Base-by-base conservation (phyloP, 2,888 invertebrate genomes). In the Troides aeacus region DNA sequence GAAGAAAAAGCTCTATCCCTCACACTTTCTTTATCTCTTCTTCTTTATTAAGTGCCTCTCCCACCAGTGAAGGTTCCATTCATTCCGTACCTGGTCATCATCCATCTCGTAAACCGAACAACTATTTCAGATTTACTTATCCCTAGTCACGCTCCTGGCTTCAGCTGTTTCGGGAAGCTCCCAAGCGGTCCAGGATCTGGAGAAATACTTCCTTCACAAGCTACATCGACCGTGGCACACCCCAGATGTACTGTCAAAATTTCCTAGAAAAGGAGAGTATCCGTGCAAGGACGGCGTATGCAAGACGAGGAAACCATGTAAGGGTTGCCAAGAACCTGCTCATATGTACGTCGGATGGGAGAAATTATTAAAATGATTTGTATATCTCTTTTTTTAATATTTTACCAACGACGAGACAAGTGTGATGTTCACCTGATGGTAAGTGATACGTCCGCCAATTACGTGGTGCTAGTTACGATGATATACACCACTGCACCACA, bases 221-320 rank as follows among this genome's bases (percentile, higher is more conserved):
- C 81, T 88, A 0, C 83, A 86, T 71, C 79, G 83, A 61, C 82
- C 87, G 0, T 84, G 81, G 84, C 73, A 74, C 62, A 77, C 71
- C 0, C 75, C 79, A 0, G 81, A 83, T n/a, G 77, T 72, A 5
- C 79, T 79, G 0, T 75, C 79, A 1, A 76, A 80, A 42, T 78
- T 76, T 61, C 85, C 87, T 0, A 74, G 83, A 10, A 87, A 88
- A 66, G 88, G 88, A 2, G 86, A 88, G 57, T 79, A 78, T 36
- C 71, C 75, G 1, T 87, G 87, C 62, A 79, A 78, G 57, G 77
- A 74, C 0, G 79, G 79, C 0, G 59, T 81, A 0, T 85, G 86
- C 64, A 79, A 72, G 42, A 72, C 76, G 0, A 81, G 78, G 60
- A 71, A 42, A 46, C 63, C 71, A 0, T 84, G 83, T 69, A 76